These are phyloP conservation scores for Hapalemur alaotrensis DNA, from an alignment of 2,797 vertebrate genomes.

Conservation along the genomic window DNA sequence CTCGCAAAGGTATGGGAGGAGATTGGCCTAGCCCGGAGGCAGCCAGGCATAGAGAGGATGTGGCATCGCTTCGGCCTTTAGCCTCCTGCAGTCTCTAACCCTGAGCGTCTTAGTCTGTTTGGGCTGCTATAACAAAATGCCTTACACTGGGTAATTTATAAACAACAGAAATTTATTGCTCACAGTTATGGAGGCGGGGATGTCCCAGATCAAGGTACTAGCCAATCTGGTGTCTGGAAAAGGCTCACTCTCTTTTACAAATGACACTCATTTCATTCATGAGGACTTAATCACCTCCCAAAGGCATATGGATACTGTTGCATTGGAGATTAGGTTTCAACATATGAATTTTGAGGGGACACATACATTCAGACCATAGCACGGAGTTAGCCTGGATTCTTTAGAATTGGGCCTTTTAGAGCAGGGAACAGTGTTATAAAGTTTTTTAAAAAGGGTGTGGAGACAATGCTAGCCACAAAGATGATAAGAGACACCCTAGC, in stretches of 20 bases:
- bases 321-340: neutral
- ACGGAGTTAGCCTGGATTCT: neutral
- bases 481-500: neutral
- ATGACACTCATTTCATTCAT: neutral
- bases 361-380: neutral
- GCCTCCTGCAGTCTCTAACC: neutral
- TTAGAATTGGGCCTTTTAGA: neutral
- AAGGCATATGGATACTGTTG: neutral
- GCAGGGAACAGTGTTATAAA: neutral
- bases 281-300: neutral
- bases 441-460: no score
- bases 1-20: neutral
- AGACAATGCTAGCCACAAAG: neutral
- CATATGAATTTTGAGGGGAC: neutral
- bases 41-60: accelerated
- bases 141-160: neutral
- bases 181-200: neutral
- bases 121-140: neutral
- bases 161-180: neutral
- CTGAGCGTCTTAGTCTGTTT: neutral
- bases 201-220: neutral
- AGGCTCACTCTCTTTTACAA: neutral
- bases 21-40: neutral
- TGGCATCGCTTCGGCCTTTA: neutral
- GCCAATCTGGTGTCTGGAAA: neutral